Conservation (phyloP, 2,888 invertebrate species). For the Serripes groenlandicus region DNA sequence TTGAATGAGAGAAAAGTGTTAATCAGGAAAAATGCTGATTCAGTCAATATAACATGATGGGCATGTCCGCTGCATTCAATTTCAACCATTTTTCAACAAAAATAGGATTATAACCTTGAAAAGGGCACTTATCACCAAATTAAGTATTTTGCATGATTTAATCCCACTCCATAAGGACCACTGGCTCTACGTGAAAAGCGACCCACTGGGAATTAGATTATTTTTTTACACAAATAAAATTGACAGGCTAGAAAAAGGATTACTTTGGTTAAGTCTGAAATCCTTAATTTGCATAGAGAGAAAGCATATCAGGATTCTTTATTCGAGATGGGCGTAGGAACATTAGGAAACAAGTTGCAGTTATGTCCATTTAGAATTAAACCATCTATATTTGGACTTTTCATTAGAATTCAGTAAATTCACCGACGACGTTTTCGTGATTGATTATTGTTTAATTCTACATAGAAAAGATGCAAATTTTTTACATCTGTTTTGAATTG, state of each 20-base stretch:
- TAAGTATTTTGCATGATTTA: constrained; percentile 57
- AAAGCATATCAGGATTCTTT: too few species aligned
- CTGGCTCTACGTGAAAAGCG: constrained; percentile 33
- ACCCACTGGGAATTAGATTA: constrained; percentile 48
- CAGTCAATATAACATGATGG: constrained; percentile 18
- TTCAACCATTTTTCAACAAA: constrained; percentile 41
- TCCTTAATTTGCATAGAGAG: constrained; percentile 15
- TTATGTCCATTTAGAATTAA: too few species aligned
- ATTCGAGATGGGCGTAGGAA: too few species aligned
- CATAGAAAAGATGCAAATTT: constrained; percentile 22
- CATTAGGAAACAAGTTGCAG: too few species aligned
- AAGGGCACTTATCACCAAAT: constrained; percentile 57
- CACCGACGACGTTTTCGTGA: constrained; percentile 52
- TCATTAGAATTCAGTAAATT: constrained; percentile 57
- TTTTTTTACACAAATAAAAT: constrained; percentile 42
- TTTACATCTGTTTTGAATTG: constrained; percentile 17
- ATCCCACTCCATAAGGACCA: constrained; percentile 29
- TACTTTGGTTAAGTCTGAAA: neutral
- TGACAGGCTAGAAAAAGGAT: constrained; percentile 8
- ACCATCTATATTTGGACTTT: constrained; percentile 29
- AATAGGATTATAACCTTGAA: constrained; percentile 55
- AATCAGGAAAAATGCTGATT: neutral
- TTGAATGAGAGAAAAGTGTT: neutral
- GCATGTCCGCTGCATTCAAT: constrained; percentile 37
- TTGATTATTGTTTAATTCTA: constrained; percentile 56